Evolutionary conservation across 2,113 vertebrate genomes (phyloP), one percentile per base, ranked within the genome.

Genomic region (Oryzias javanicus): DNA sequence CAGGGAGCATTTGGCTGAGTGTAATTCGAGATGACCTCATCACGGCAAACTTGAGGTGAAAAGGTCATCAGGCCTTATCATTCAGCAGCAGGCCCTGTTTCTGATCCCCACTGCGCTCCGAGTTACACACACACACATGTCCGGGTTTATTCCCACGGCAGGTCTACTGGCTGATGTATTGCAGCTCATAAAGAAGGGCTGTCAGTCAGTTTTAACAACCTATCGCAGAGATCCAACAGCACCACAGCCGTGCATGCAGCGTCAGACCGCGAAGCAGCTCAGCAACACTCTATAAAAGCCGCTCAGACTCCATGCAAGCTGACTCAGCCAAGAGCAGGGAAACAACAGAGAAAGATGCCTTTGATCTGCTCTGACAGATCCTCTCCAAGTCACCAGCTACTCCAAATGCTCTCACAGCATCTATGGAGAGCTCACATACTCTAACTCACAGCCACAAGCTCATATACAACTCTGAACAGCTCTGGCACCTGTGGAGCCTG

Each of bases 221-320:
- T 64, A 84, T 81, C 79, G 60, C 55, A 74, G 80, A 81, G 62
- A 81, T 78, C 82, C 84, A 84, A 76, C 80, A 85, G 85, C 54
- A 79, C 78, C 73, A 64, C 71, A 72, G 82, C 57, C 63, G 20
- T 35, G 59, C 64, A 60, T 64, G 63, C 55, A 61, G 67, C 45
- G 57, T 67, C 40, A 62, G 68, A 67, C 66, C 69, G 50, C 56
- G 61, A 67, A 65, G 77, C 58, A 8, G 52, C 71, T 84, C 84
- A 71, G 79, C 80, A 76, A 75, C 84, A 86, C 84, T 73, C 77
- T 55, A 85, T 88, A 84, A 89, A 86, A 80, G 55, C 72, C 55
- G 56, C 56, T 74, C 42, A 24, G 49, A 51, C 55, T 68, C 42
- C 41, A 35, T n/a, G 55, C 49, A 40, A 63, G 55, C 53, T 54